A percentile compares a stretch with the other conserved stretches of the same genome.
phyloP scores from a whole-genome alignment of 2,797 vertebrate species.

The Manis pentadactyla region DNA sequence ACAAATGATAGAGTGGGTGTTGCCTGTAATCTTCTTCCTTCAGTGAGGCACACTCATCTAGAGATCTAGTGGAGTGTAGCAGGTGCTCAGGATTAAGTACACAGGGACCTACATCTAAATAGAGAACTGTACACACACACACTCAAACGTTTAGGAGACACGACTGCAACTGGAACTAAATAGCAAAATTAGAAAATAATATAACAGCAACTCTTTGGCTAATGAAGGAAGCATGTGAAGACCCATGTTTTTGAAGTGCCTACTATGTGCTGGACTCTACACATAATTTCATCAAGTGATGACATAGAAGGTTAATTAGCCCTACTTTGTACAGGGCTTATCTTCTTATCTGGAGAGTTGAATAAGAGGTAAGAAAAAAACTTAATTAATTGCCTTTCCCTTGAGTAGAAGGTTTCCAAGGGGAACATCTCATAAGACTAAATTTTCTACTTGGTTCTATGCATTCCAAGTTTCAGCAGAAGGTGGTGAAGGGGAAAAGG shows the following conservation, averaged over 20 bases:
- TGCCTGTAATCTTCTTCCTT: neutral
- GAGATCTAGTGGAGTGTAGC: neutral
- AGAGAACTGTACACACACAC: neutral
- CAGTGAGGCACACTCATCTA: neutral
- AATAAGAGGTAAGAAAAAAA: neutral
- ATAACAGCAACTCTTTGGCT: neutral
- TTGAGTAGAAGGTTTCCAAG: neutral
- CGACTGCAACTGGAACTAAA: neutral
- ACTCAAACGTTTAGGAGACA: neutral
- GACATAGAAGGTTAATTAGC: constrained; percentile 53
- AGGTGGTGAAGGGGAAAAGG: neutral
- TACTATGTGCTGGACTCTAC: neutral
- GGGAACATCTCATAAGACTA: neutral
- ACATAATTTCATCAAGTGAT: constrained; percentile 18
- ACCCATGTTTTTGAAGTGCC: neutral
- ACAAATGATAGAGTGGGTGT: neutral
- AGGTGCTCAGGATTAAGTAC: neutral
- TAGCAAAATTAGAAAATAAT: neutral
- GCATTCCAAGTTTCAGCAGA: neutral
- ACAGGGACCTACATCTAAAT: neutral
- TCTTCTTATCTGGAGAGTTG: neutral
- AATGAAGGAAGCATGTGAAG: neutral
- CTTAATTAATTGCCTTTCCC: constrained; percentile 20
- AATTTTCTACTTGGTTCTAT: constrained; percentile 17
- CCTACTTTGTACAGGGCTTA: neutral